Conservation (phyloP, 2,113 vertebrate species). For the Lepus europaeus region DNA sequence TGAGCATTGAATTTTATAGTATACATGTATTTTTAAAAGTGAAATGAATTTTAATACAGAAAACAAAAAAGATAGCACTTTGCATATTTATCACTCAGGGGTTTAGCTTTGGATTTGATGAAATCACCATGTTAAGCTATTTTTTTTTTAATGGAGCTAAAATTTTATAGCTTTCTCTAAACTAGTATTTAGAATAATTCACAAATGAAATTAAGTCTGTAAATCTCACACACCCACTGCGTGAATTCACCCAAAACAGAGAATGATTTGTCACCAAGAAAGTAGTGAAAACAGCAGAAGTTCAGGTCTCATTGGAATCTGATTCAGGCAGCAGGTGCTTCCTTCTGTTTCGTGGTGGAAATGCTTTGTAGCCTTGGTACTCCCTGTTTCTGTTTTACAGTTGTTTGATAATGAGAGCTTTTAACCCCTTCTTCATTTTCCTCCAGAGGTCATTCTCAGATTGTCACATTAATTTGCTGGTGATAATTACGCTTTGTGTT, state of each 20-base stretch:
- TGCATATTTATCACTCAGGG: no score
- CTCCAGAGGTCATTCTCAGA: background rate
- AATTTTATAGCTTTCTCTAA: constrained; percentile 45
- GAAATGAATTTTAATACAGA: no score
- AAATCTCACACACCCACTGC: background rate
- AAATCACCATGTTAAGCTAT: no score
- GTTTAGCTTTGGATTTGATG: no score
- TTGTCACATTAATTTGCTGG: background rate
- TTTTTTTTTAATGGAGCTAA: constrained; percentile 36
- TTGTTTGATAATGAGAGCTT: constrained; percentile 31
- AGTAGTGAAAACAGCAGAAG: constrained; percentile 55
- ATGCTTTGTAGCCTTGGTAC: constrained; percentile 48
- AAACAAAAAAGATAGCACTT: no score
- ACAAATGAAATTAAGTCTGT: constrained; percentile 56
- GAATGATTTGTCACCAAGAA: background rate
- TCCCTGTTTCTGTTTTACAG: constrained; percentile 51
- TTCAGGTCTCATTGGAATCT: constrained; percentile 55
- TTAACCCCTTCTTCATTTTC: background rate
- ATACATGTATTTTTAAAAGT: background rate
- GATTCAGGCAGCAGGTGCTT: constrained; percentile 41
- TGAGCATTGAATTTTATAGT: background rate
- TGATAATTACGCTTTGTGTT: constrained; percentile 4
- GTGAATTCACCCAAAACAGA: constrained; percentile 24
- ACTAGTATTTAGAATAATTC: constrained; percentile 39
- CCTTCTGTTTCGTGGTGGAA: constrained; percentile 68